These are phyloP conservation scores for Balaeniceps rex DNA, from an alignment of 2,113 vertebrate species.

Conservation along the genomic window DNA sequence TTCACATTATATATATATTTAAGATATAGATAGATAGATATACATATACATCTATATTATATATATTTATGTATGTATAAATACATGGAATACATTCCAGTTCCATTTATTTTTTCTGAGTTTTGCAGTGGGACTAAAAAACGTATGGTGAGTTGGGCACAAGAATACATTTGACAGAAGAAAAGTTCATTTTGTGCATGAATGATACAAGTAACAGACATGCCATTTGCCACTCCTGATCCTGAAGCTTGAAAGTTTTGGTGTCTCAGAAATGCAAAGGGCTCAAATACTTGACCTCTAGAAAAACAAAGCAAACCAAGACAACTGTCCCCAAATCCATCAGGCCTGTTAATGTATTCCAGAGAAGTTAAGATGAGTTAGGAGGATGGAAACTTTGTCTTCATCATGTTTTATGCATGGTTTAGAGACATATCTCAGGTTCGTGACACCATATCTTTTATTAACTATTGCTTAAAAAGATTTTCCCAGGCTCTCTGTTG, in stretches of 20 bases:
- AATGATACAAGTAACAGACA: not conserved
- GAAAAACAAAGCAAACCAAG: not conserved
- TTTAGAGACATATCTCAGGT: constrained; percentile 8
- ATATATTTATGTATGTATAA: not conserved
- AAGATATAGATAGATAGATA: not conserved
- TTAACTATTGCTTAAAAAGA: not conserved
- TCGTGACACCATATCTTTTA: not conserved
- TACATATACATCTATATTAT: not conserved
- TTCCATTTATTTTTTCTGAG: not conserved
- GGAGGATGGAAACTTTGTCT: not conserved
- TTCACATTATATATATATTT: not conserved
- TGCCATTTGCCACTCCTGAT: not conserved
- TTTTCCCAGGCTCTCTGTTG: not conserved
- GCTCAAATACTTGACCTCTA: not conserved
- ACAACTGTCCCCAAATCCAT: not conserved
- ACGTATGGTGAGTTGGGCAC: not conserved
- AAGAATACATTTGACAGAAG: not conserved
- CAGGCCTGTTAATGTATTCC: not conserved
- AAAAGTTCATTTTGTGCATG: not conserved
- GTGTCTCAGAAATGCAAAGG: constrained; percentile 43
- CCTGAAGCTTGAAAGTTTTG: not conserved
- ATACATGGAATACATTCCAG: not conserved
- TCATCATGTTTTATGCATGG: not conserved
- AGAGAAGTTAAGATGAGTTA: not conserved
- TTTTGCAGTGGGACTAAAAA: not conserved